Conservation (phyloP, 2,888 invertebrate genomes). For the Pheosia gnoma region DNA sequence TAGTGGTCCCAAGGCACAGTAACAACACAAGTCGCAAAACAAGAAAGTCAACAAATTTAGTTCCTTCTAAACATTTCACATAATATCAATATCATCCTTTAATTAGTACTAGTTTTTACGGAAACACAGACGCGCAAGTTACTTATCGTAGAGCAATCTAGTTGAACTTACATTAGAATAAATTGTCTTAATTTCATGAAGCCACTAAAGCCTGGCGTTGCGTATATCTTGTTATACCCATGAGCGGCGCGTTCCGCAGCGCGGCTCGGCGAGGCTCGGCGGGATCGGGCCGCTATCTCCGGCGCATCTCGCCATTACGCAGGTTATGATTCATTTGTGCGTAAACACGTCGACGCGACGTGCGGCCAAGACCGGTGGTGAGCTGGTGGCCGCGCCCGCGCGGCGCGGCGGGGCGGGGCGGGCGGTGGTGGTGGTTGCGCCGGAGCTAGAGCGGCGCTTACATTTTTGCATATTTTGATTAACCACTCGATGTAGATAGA, state of each 20-base stretch:
- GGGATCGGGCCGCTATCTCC: background rate
- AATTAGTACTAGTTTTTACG: too few relatives aligned
- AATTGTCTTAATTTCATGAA: background rate
- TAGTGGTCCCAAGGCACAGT: too few relatives aligned
- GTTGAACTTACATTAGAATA: too few relatives aligned
- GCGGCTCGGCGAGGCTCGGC: too few relatives aligned
- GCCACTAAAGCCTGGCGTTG: background rate
- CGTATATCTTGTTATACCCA: background rate
- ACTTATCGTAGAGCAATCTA: too few relatives aligned
- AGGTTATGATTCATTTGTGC: conserved; percentile 17
- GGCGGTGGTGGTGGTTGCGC: background rate
- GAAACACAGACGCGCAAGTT: too few relatives aligned
- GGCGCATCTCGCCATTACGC: conserved; percentile 14
- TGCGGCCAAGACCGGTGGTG: conserved; percentile 10
- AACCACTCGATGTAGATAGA: too few relatives aligned
- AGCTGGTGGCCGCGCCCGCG: background rate
- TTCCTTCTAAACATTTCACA: too few relatives aligned
- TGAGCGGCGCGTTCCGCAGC: background rate
- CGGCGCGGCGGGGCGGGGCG: background rate
- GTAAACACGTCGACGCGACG: conserved; percentile 7
- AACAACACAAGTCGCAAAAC: too few relatives aligned
- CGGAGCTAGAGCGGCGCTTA: background rate
- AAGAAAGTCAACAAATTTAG: too few relatives aligned
- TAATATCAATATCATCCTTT: too few relatives aligned
- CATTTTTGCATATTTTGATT: background rate